These are phyloP conservation scores for Muscicapa comitata DNA, from an alignment of 2,797 vertebrate species.

Conservation along the genomic window DNA sequence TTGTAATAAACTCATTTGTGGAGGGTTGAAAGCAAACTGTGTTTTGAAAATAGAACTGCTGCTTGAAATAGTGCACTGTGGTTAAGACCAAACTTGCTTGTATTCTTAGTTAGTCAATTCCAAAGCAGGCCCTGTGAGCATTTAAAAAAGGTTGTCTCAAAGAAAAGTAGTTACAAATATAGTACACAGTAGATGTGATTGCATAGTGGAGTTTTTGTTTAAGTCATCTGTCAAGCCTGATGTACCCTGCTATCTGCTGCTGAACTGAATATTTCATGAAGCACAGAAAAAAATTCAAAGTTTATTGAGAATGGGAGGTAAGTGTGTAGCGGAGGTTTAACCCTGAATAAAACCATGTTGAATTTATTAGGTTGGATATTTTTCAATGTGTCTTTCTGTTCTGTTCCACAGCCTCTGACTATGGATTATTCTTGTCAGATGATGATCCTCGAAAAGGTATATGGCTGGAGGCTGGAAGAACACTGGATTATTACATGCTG, in stretches of 20 bases:
- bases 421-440: constrained; percentile 95
- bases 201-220: neutral
- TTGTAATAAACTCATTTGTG: neutral
- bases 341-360: neutral
- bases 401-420: constrained; percentile 88
- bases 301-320: neutral
- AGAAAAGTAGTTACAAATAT: neutral
- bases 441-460: constrained; percentile 98
- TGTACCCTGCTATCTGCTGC: neutral
- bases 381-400: neutral
- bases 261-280: neutral
- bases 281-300: neutral
- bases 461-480: constrained; percentile 96
- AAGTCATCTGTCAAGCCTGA: neutral
- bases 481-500: constrained; percentile 98
- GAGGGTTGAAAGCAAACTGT: neutral
- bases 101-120: neutral
- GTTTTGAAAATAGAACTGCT: neutral
- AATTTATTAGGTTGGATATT: neutral
- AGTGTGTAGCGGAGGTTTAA: neutral
- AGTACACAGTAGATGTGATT: neutral
- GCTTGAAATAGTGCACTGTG: neutral
- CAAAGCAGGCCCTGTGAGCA: neutral
- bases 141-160: neutral
- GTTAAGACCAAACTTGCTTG: neutral